A percentile compares a stretch with the other conserved stretches of the same genome.
Evolutionary conservation across 2,113 vertebrate species (phyloP).

Genomic region (Ochotona curzoniae): DNA sequence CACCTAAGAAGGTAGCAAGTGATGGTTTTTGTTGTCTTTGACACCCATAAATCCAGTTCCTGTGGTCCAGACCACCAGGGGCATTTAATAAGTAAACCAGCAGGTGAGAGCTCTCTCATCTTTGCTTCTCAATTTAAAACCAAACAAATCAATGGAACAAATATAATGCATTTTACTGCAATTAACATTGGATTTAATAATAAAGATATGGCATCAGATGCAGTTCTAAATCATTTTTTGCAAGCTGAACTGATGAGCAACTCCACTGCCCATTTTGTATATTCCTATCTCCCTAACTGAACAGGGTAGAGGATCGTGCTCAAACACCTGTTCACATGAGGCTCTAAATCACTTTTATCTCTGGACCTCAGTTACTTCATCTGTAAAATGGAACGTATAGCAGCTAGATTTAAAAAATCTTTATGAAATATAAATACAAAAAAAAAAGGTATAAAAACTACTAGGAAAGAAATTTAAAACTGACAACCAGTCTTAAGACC

Average conservation of each 20-base stretch:
- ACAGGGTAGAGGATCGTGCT: not conserved
- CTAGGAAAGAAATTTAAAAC: not conserved
- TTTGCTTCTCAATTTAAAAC: too few relatives aligned
- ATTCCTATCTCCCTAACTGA: conserved; percentile 14
- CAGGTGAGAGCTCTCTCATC: too few relatives aligned
- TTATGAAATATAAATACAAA: not conserved
- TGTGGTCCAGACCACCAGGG: too few relatives aligned
- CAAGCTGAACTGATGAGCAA: not conserved
- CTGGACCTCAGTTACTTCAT: not conserved
- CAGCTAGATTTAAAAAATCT: not conserved
- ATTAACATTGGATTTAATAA: not conserved
- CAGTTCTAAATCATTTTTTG: not conserved
- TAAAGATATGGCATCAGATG: not conserved
- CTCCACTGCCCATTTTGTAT: not conserved
- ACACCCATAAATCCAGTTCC: too few relatives aligned
- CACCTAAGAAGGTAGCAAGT: too few relatives aligned
- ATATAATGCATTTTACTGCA: not conserved
- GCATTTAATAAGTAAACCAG: too few relatives aligned
- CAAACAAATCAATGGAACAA: not conserved
- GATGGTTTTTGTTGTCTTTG: too few relatives aligned
- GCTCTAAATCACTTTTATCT: not conserved
- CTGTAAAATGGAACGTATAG: not conserved
- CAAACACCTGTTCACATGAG: not conserved
- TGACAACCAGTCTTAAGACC: not conserved
- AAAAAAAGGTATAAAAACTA: not conserved